Evolutionary conservation across 53 echinoderm and acorn worm genomes (phyloP), one percentile per base, ranked within the genome.

Genomic region (Echinometra lucunter): DNA sequence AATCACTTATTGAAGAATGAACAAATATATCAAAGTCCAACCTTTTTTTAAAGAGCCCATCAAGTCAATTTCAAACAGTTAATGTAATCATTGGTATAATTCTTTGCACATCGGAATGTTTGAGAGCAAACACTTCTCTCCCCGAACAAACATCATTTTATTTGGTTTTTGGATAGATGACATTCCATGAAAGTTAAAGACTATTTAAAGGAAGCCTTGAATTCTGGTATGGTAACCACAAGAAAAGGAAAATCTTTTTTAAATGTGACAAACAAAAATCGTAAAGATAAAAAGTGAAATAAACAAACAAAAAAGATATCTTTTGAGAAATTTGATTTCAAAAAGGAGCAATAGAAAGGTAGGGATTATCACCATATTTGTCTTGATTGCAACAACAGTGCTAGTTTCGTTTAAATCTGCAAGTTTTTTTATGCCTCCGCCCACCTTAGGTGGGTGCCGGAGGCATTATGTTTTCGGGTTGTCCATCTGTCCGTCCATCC

Each of bases 11-110:
- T 13, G 6, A 27, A 85, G 85, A 85, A n/a, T 23, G 28, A n/a
- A 49, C 53, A 85, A 85, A 85, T 85, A n/a, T n/a, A 85, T 45
- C 85, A 85, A 85, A 85, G 85, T 85, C 85, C 85, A 85, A n/a
- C n/a, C 30, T 27, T 85, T 49, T 85, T 49, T 45, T 13, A 0
- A 28, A 85, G 28, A 85, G 35, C 30, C 7, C 13, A 27, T 47
- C 6, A 85, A 53, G 53, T 85, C 85, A 49, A 49, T 53, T 49
- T 85, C 12, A 49, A 85, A 16, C 49, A 85, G 47, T 85, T 49
- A 78, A 85, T 85, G 85, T 49, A 78, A 78, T 78, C 78, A 38
- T 28, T 27, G 47, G 1, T 16, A 74, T 74, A 74, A 34, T 37
- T 74, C 34, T 74, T 21, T 40, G 47, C 30, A 30, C 85, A 85